phyloP scores from a whole-genome alignment of 2,113 vertebrate genomes.

The Callaeas wilsoni region DNA sequence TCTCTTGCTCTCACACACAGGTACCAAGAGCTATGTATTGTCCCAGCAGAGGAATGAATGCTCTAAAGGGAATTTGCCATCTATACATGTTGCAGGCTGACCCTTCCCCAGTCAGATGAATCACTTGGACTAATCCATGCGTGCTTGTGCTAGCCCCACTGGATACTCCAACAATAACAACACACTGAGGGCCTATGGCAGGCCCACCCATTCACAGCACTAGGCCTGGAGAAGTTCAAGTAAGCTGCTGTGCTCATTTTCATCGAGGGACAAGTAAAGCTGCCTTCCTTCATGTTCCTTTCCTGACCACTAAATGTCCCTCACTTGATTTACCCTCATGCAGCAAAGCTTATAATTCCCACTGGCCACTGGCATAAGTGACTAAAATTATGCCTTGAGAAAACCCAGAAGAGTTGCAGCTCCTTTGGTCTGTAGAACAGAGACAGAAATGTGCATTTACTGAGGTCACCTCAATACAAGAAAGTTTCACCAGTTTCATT shows the following conservation, averaged over 20 bases:
- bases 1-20: background rate
- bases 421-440: background rate
- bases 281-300: background rate
- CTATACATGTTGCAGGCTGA: background rate
- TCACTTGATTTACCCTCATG: background rate
- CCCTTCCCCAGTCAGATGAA: background rate
- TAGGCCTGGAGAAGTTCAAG: background rate
- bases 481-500: background rate
- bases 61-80: background rate
- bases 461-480: background rate
- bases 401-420: background rate
- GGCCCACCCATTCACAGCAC: background rate
- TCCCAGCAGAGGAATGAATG: background rate
- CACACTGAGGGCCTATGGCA: background rate
- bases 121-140: background rate
- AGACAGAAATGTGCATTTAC: slow-evolving; percentile 30
- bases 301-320: background rate
- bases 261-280: background rate
- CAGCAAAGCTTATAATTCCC: background rate
- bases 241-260: background rate
- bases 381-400: background rate
- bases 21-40: background rate
- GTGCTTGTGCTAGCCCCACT: background rate
- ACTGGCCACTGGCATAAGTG: background rate
- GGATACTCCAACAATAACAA: background rate